Evolutionary conservation across 2,113 vertebrate species (phyloP), one percentile per base, ranked within the genome.

Genomic region (Garra rufa): DNA sequence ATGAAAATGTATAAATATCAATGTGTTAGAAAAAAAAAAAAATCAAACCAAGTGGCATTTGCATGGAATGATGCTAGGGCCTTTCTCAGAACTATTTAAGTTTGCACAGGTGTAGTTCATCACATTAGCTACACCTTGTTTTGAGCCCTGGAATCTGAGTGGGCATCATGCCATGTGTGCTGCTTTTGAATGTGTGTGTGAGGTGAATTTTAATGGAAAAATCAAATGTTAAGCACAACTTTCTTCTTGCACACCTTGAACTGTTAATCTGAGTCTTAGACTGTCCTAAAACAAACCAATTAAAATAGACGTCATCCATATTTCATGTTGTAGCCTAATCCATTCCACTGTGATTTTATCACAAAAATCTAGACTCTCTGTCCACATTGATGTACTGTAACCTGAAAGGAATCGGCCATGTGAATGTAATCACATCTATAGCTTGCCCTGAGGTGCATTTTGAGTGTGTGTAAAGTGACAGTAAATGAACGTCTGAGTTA

Each of bases 351-450:
- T 79, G 48, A 38, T 55, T 76, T 44, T 50, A 75, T 46, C 24
- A 19, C 73, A 75, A 7, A 79, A 63, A 79, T 63, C 11, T 21
- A 17, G 57, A 61, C 30, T 8, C n/a, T 52, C 15, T 28, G 76
- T 21, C 76, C 44, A 44, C 76, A 61, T 44, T 26, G 14, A 61
- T 79, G 76, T 76, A 52, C n/a, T 76, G 46, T 79, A 63, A 55
- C 38, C 26, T 82, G 67, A 82, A 82, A 55, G 81, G 81, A 55
- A 43, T 15, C 46, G 34, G 65, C 67, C 81, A 82, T 82, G 81
- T 73, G 81, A 50, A 82, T 55, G 52, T 73, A 82, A 73, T 82
- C 81, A 81, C 48, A 70, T 52, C 19, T 55, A 71, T 73, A 71
- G 48, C 67, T 79, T 3, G 10, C 76, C 76, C 34, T 21, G 76